Conservation (phyloP, 2,888 invertebrate species). For the Apodemia mormo region DNA sequence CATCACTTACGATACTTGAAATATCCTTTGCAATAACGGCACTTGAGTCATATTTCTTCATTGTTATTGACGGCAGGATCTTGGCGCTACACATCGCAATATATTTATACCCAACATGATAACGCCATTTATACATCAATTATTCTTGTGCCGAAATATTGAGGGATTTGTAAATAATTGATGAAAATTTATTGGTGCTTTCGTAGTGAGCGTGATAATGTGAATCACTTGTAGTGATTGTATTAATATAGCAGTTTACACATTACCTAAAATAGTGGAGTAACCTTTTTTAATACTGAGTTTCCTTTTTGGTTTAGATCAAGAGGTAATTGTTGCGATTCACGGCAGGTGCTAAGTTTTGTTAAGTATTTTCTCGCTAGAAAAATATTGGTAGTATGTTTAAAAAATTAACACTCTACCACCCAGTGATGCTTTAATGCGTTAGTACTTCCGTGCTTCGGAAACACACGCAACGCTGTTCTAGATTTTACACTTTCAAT, state of each 20-base stretch:
- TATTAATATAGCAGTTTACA: not conserved
- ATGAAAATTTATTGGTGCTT: not conserved
- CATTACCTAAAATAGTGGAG: not conserved
- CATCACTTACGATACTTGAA: not conserved
- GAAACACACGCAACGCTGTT: too few species aligned
- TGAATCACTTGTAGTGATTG: not conserved
- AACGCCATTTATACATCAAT: constrained; percentile 2
- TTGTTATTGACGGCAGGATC: constrained; percentile 7
- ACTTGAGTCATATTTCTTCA: not conserved
- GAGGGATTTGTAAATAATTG: not conserved
- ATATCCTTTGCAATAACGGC: not conserved
- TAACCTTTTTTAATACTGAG: too few species aligned
- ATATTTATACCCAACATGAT: constrained; percentile 5
- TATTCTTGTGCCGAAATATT: not conserved
- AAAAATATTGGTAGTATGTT: too few species aligned
- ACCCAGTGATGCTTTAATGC: too few species aligned
- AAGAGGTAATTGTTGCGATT: too few species aligned
- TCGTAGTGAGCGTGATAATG: not conserved
- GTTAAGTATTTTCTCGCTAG: too few species aligned
- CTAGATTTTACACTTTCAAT: too few species aligned
- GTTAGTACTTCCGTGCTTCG: too few species aligned
- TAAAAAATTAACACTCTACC: too few species aligned
- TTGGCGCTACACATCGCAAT: constrained; percentile 6
- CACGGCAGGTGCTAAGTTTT: too few species aligned
- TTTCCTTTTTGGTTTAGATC: too few species aligned